Conservation (phyloP, 1,140 invertebrate species). For the Saccostrea cuccullata region DNA sequence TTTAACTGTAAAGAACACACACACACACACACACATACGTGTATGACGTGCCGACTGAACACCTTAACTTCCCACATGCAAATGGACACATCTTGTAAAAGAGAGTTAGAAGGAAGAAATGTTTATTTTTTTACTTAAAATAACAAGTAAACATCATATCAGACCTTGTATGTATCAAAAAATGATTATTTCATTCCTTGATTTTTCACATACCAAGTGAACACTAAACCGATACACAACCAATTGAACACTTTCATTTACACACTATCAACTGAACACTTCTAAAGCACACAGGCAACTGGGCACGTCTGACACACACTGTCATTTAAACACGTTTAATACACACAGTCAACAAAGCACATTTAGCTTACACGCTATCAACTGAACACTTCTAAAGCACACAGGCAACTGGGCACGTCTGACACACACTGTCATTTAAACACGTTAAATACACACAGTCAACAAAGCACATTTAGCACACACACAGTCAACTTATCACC, state of each 20-base stretch:
- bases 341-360: no score
- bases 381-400: no score
- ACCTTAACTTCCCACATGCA: slow-evolving; percentile 1
- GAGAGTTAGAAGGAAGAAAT: neutral
- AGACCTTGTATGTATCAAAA: neutral
- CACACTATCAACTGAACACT: slow-evolving; percentile 3
- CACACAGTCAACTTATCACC: no score
- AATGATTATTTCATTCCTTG: neutral
- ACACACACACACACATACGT: slow-evolving; percentile 9
- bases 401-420: no score
- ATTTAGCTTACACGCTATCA: no score
- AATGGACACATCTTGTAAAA: neutral
- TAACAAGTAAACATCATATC: neutral
- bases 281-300: slow-evolving; percentile 9
- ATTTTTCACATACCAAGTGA: slow-evolving; percentile 16
- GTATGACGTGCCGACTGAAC: slow-evolving; percentile 2
- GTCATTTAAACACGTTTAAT: no score
- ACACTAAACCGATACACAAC: neutral
- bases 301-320: neutral
- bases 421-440: no score
- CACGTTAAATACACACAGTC: no score
- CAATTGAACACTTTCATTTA: slow-evolving; percentile 6
- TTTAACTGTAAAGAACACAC: neutral
- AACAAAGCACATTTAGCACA: no score
- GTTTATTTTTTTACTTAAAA: neutral